These are phyloP conservation scores for Irena cyanogastra DNA, from an alignment of 2,113 vertebrate genomes.

Conservation along the genomic window DNA sequence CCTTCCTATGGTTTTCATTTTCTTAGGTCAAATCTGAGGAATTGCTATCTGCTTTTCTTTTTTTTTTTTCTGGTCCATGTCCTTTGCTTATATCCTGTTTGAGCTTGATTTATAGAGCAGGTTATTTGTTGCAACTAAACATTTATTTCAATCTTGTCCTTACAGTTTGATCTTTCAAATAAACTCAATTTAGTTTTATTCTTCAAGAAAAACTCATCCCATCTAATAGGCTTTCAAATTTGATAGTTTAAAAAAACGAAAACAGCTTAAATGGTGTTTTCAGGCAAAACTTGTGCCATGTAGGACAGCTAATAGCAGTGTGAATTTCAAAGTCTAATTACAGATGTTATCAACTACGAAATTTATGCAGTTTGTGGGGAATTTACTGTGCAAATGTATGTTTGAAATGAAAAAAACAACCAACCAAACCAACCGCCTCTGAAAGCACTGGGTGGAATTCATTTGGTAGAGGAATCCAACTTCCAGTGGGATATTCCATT, in stretches of 20 bases:
- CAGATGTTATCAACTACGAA: background rate
- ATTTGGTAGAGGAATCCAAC: background rate
- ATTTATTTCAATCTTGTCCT: background rate
- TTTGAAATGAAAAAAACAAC: background rate
- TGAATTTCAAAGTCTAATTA: slow-evolving; percentile 15
- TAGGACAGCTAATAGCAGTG: background rate
- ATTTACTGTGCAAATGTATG: background rate
- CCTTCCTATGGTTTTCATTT: background rate
- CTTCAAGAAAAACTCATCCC: background rate
- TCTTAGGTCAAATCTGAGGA: background rate
- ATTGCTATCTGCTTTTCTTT: accelerated
- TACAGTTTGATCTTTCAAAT: background rate
- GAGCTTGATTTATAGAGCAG: background rate
- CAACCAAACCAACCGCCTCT: background rate
- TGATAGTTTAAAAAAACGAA: background rate
- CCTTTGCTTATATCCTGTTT: background rate
- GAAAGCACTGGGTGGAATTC: background rate
- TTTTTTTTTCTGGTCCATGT: background rate
- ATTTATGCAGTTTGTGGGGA: background rate
- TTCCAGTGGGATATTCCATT: background rate
- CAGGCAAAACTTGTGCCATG: background rate
- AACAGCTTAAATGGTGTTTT: background rate
- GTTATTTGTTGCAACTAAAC: background rate
- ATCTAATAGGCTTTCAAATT: background rate
- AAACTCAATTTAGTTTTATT: background rate